Evolutionary conservation across 2,113 vertebrate genomes (phyloP).

Genomic region (Zosterops japonicus): DNA sequence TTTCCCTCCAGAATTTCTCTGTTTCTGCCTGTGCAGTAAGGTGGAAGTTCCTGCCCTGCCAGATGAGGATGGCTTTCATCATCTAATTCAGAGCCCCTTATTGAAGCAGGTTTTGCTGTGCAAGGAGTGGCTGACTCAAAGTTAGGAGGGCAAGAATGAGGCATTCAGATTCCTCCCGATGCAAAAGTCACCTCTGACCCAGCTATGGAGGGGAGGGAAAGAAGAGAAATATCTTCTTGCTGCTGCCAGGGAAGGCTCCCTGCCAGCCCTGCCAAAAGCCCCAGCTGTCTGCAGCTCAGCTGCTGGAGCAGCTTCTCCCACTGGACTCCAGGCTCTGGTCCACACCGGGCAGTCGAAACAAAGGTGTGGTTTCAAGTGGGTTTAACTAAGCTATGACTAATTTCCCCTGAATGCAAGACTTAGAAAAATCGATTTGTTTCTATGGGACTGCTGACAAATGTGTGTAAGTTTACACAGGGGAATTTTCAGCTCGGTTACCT

Average conservation of each 20-base stretch:
- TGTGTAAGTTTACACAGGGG: neutral
- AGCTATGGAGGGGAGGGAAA: neutral
- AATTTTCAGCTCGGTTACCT: neutral
- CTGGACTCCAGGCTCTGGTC: neutral
- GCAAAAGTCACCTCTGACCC: constrained; percentile 18
- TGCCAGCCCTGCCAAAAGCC: neutral
- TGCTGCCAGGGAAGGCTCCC: neutral
- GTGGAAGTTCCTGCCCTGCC: neutral
- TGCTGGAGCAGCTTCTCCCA: neutral
- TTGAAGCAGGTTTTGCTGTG: neutral
- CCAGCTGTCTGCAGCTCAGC: neutral
- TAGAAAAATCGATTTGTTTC: neutral
- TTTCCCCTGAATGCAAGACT: neutral
- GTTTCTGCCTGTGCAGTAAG: neutral
- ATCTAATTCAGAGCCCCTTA: neutral
- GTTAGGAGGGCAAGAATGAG: neutral
- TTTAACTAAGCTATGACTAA: neutral
- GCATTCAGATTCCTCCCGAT: neutral
- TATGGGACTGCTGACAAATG: neutral
- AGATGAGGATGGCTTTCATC: neutral
- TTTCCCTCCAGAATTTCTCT: neutral
- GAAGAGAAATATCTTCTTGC: neutral
- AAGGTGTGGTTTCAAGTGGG: neutral
- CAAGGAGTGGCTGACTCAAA: neutral
- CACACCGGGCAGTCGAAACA: neutral